Base-by-base conservation (phyloP, 2,888 invertebrate genomes). In the Cheilosia vulpina region DNA sequence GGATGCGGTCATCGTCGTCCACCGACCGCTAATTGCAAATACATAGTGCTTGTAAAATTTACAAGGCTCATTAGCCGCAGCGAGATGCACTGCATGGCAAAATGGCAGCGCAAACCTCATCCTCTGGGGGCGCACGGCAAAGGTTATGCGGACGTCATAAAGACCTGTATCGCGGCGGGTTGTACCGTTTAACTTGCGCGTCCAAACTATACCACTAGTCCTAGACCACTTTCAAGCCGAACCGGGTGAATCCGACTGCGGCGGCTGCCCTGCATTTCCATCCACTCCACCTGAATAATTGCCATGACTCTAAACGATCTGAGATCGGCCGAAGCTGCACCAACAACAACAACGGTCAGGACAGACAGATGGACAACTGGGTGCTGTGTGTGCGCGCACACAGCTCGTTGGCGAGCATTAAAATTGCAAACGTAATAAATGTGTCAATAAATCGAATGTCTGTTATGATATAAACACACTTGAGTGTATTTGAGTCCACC, bases 371-470 rank as follows among this genome's bases (percentile, higher is more conserved):
- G 68, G 81, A 68, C 82, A 79, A 65, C 71, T 78, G 65, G 71
- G 34, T 69, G 63, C 71, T 72, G 43, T 57, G 63, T 52, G 68
- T 43, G 68, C 38, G 63, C 62, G 41, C 55, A 53, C 43, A 38
- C 79, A 69, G 45, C 24, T 45, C 57, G 76, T 27, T 19, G 60
- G 58, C 13, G 53, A 13, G 66, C 81, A 76, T 81, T 85, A 43
- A 80, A 72, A 65, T 68, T 58, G 76, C 81, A 72, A 81, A 68
- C 76, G 47, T 62, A 82, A 81, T 87, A 87, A 82, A 87, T 87
- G 87, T 87, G 87, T 81, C 87, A 87, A 82, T 87, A 87, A 87
- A 87, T 85, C 66, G 71, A 81, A 85, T 81, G 85, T 81, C 68
- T 81, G 85, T 76, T 83, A 85, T 85, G 85, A 85, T 85, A 66